phyloP scores from a whole-genome alignment of 2,888 invertebrate species.

The Sycophila texana region DNA sequence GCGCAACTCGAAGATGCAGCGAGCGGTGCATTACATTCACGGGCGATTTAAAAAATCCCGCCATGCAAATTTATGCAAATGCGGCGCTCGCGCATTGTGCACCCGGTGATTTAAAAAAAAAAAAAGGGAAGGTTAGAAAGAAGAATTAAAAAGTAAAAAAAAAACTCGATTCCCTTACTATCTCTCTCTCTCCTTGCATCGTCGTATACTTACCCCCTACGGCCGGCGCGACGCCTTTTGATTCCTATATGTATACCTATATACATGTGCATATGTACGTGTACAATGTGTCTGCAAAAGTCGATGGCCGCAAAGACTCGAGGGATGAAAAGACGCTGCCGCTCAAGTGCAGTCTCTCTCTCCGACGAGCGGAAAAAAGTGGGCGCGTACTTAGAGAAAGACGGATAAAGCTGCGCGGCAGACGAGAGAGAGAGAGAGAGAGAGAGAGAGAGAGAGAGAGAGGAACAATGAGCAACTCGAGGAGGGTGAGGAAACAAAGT shows the following conservation, averaged over 20 bases:
- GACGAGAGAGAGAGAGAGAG: neutral
- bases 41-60: neutral
- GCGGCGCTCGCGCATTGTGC: neutral
- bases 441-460: conserved; percentile 1
- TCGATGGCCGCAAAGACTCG: neutral
- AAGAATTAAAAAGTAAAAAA: neutral
- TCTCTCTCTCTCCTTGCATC: neutral
- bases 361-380: neutral
- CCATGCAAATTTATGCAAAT: conserved; percentile 26
- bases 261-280: too few relatives aligned
- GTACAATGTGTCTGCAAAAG: neutral
- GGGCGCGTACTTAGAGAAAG: neutral
- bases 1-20: neutral
- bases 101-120: neutral
- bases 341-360: conserved; percentile 12
- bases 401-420: neutral
- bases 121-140: neutral
- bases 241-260: too few relatives aligned
- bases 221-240: too few relatives aligned
- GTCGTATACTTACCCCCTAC: neutral
- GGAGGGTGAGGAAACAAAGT: conserved; percentile 19
- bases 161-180: neutral
- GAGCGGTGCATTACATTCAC: conserved; percentile 1
- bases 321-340: neutral
- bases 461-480: conserved; percentile 14